Evolutionary conservation across 1,140 invertebrate genomes (phyloP), one percentile per base, ranked within the genome.

Genomic region (Drosophila baimaii): DNA sequence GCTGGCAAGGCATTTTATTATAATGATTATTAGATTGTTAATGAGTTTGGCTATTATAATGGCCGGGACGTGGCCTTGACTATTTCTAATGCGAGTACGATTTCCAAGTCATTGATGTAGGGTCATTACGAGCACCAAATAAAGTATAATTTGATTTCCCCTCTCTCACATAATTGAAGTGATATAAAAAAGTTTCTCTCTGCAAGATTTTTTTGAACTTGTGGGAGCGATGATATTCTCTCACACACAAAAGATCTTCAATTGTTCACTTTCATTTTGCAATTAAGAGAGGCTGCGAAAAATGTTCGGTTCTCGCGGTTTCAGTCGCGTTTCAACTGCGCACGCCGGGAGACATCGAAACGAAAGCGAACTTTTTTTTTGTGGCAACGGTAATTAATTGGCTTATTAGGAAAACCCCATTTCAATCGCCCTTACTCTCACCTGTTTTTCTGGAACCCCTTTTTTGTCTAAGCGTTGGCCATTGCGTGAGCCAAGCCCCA

Each of bases 321-420:
- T 68, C 73, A 86, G 83, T 86, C 52, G 62, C 55, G 31, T 63
- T 73, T 70, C 54, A 78, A 66, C 77, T 46, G 62, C 65, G 55
- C 58, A 69, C 58, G 66, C 37, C 62, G 75, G 66, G 49, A 47
- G 37, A 74, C 25, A 39, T 43, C 25, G 7, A 52, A 33, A 61
- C 9, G 35, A 75, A 54, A 64, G 37, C 59, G 0, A 57, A 41
- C 23, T 51, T 49, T 56, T 31, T n/a, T 25, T 25, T 33, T 19
- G 58, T 21, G 71, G 37, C 58, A 83, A 77, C 57, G 74, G 84
- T 86, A 89, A 86, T 86, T 79, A 77, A 86, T 77, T 83, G 76
- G 46, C 71, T 52, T 68, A 77, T 77, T 77, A 77, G 54, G 47
- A 56, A 69, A 72, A 49, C 29, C n/a, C 29, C n/a, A 69, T 61